A percentile compares a stretch with the other conserved stretches of the same genome.
These are phyloP conservation scores for Rhombomys opimus DNA, from an alignment of 2,113 vertebrate species.

Conservation along the genomic window DNA sequence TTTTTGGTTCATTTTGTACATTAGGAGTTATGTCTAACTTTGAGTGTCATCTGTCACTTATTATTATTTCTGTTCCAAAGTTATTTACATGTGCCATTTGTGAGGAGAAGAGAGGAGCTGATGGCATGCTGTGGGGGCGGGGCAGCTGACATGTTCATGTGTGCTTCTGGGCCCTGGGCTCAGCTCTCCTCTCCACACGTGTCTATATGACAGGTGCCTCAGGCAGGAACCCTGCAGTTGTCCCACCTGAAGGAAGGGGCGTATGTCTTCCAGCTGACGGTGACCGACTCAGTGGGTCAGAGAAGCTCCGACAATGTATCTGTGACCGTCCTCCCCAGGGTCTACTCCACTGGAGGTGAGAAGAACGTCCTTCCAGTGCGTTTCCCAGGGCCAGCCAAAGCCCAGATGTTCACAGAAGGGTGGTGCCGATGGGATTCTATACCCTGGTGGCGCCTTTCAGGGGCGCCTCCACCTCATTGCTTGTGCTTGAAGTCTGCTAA, in stretches of 20 bases:
- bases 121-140: neutral
- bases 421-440: neutral
- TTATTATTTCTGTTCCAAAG: neutral
- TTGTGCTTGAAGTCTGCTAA: neutral
- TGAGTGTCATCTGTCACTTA: conserved; percentile 5
- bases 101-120: neutral
- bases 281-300: conserved; percentile 93
- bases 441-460: neutral
- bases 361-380: rapidly evolving
- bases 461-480: neutral
- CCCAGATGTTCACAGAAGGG: neutral
- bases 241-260: conserved; percentile 91
- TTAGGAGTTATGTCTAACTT: conserved; percentile 28
- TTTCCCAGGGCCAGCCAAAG: rapidly evolving
- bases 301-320: conserved; percentile 94
- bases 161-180: neutral
- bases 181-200: neutral
- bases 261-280: conserved; percentile 93
- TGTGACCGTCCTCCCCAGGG: conserved; percentile 90
- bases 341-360: conserved; percentile 91
- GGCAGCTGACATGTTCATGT: no score
- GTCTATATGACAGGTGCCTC: conserved; percentile 89
- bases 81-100: neutral
- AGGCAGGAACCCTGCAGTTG: conserved; percentile 94
- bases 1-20: neutral